Conservation (phyloP, 2,113 vertebrate genomes). For the Cololabis saira region DNA sequence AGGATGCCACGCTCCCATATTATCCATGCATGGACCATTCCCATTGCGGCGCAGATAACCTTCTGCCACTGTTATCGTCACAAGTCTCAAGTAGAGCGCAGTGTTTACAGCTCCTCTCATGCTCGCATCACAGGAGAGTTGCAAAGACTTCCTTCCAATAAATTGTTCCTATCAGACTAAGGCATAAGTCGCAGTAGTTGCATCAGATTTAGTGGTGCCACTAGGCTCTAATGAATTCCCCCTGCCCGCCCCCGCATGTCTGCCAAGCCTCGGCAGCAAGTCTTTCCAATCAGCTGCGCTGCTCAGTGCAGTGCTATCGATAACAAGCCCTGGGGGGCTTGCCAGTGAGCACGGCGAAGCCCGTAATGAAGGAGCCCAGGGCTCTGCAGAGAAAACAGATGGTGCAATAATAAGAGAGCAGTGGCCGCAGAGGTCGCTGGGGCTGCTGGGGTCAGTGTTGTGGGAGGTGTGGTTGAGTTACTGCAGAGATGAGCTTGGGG, state of each 20-base stretch:
- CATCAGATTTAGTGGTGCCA: slow-evolving; percentile 59
- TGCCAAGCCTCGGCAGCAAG: slow-evolving; percentile 20
- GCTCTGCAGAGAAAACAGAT: slow-evolving; percentile 49
- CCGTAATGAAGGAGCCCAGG: slow-evolving; percentile 60
- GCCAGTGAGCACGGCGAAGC: slow-evolving; percentile 8
- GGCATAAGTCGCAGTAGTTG: slow-evolving; percentile 52
- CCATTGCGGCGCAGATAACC: slow-evolving; percentile 52
- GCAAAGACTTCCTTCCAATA: slow-evolving; percentile 46
- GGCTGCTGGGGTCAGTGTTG: slow-evolving; percentile 34
- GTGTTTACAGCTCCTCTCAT: slow-evolving; percentile 63
- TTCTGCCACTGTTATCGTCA: slow-evolving; percentile 58
- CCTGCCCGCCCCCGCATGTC: slow-evolving; percentile 35
- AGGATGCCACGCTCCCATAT: slow-evolving; percentile 20
- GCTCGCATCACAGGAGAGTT: slow-evolving; percentile 42
- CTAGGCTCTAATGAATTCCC: slow-evolving; percentile 68
- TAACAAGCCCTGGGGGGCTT: slow-evolving; percentile 64
- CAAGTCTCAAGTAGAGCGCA: slow-evolving; percentile 17
- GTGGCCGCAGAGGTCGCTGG: slow-evolving; percentile 24
- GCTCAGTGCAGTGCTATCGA: slow-evolving; percentile 58
- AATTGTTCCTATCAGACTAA: slow-evolving; percentile 54
- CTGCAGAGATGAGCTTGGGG: not conserved
- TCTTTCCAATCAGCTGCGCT: slow-evolving; percentile 43
- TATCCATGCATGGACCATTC: slow-evolving; percentile 54
- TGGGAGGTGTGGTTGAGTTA: slow-evolving; percentile 21
- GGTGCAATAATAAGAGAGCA: slow-evolving; percentile 59